These are phyloP conservation scores for Neodiprion lecontei DNA, from an alignment of 1,140 invertebrate genomes.

Conservation along the genomic window DNA sequence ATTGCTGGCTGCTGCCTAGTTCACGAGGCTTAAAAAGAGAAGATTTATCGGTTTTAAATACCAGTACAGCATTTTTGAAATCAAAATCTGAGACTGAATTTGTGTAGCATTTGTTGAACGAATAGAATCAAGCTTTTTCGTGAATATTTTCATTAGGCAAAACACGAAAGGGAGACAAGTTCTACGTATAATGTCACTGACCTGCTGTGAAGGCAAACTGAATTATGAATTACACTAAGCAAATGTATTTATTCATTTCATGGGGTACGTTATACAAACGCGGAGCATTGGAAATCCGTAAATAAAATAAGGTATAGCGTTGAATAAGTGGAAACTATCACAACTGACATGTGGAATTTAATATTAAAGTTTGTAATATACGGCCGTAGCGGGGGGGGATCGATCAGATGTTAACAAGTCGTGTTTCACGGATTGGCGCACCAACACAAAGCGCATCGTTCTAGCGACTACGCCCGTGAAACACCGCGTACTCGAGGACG, in stretches of 20 bases:
- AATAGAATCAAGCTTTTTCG: too few species aligned
- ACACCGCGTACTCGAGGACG: conserved; percentile 13
- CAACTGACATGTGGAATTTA: conserved; percentile 47
- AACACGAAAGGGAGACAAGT: too few species aligned
- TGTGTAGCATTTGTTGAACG: too few species aligned
- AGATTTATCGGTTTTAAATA: too few species aligned
- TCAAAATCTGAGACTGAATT: too few species aligned
- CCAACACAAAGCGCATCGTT: conserved; percentile 28
- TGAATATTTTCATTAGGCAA: too few species aligned
- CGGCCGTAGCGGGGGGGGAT: conserved; percentile 38
- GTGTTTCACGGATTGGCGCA: conserved; percentile 52
- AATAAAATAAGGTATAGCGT: conserved; percentile 1
- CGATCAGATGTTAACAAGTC: conserved; percentile 55
- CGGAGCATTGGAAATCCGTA: background rate
- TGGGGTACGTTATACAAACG: conserved; percentile 10
- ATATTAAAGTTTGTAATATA: conserved; percentile 51
- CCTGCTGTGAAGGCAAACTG: background rate
- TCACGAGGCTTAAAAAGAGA: too few species aligned
- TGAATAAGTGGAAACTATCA: conserved; percentile 34
- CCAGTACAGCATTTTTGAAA: too few species aligned
- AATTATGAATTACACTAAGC: conserved; percentile 19
- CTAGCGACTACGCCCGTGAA: conserved; percentile 6
- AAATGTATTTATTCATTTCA: conserved; percentile 20
- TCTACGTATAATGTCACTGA: too few species aligned
- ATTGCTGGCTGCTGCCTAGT: too few species aligned